Conservation (phyloP, 1,140 invertebrate species). For the Pristionchus pacificus region DNA sequence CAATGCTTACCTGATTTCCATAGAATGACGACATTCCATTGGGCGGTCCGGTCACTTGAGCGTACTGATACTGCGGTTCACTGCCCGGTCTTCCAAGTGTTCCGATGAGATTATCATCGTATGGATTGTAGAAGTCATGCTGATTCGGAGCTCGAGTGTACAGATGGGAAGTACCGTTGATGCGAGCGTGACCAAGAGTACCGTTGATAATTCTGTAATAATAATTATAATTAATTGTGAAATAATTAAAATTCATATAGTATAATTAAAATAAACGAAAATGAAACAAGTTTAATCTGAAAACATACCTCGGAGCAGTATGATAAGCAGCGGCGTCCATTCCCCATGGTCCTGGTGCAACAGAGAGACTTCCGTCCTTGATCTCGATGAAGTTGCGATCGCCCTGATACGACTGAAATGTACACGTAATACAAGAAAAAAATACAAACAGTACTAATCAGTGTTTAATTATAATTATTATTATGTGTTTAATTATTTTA, state of each 20-base stretch:
- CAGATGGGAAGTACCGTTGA: slow-evolving; percentile 27
- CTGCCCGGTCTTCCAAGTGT: slow-evolving; percentile 36
- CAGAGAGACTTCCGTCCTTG: slow-evolving; percentile 48
- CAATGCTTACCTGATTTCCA: slow-evolving; percentile 15
- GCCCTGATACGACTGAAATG: slow-evolving; percentile 24
- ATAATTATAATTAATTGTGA: too few relatives aligned
- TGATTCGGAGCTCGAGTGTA: slow-evolving; percentile 37
- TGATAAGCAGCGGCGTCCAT: slow-evolving; percentile 36
- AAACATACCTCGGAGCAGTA: background rate
- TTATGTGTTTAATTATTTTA: too few relatives aligned
- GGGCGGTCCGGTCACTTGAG: slow-evolving; percentile 38
- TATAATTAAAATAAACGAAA: too few relatives aligned
- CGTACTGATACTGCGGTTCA: slow-evolving; percentile 49
- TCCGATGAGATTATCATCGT: slow-evolving; percentile 29
- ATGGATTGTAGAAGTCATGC: slow-evolving; percentile 29
- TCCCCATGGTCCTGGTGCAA: slow-evolving; percentile 19
- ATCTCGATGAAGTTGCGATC: slow-evolving; percentile 46
- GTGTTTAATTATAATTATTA: slow-evolving; percentile 16
- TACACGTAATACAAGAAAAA: slow-evolving; percentile 29
- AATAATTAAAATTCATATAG: too few relatives aligned
- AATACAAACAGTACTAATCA: slow-evolving; percentile 31
- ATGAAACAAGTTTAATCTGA: too few relatives aligned
- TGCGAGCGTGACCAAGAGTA: slow-evolving; percentile 35
- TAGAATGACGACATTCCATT: slow-evolving; percentile 39
- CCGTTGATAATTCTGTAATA: background rate